Percentiles rank a stretch among this genome's conserved stretches.
These are phyloP conservation scores for Diaphora mendica DNA, from an alignment of 2,888 invertebrate genomes.

Conservation along the genomic window DNA sequence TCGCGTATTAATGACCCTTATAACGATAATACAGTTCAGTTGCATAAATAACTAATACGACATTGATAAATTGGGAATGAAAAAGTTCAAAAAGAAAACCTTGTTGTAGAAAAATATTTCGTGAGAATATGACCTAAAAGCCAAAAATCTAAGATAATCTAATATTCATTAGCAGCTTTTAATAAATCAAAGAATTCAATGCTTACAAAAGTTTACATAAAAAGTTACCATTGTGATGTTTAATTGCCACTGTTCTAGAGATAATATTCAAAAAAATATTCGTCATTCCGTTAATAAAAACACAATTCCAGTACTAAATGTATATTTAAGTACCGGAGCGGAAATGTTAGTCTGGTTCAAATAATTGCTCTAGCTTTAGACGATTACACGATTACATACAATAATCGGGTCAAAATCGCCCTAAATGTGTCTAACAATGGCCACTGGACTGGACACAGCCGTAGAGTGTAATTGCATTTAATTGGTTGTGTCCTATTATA, in stretches of 20 bases:
- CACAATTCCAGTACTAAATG: conserved; percentile 42
- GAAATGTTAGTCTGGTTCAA: conserved; percentile 58
- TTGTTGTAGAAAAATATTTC: neutral
- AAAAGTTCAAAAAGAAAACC: neutral
- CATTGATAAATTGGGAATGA: neutral
- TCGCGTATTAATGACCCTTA: no score
- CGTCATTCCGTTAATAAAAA: conserved; percentile 41
- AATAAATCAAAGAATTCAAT: conserved; percentile 17
- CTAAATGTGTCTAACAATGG: conserved; percentile 61
- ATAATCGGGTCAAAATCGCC: conserved; percentile 58
- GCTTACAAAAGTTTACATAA: neutral
- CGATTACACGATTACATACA: conserved; percentile 61
- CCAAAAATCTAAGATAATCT: conserved; percentile 4
- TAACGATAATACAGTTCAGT: no score
- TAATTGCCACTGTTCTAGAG: conserved; percentile 32
- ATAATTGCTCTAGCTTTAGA: conserved; percentile 58
- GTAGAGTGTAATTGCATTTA: conserved; percentile 66
- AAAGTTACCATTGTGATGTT: conserved; percentile 9
- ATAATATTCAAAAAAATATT: conserved; percentile 34
- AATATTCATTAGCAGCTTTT: conserved; percentile 18
- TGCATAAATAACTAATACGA: no score
- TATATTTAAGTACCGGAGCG: conserved; percentile 47
- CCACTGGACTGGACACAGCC: conserved; percentile 58
- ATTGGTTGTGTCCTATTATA: conserved; percentile 67
- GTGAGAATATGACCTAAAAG: conserved; percentile 12